phyloP scores from a whole-genome alignment of 2,888 invertebrate genomes.

The Cistogaster globosa region DNA sequence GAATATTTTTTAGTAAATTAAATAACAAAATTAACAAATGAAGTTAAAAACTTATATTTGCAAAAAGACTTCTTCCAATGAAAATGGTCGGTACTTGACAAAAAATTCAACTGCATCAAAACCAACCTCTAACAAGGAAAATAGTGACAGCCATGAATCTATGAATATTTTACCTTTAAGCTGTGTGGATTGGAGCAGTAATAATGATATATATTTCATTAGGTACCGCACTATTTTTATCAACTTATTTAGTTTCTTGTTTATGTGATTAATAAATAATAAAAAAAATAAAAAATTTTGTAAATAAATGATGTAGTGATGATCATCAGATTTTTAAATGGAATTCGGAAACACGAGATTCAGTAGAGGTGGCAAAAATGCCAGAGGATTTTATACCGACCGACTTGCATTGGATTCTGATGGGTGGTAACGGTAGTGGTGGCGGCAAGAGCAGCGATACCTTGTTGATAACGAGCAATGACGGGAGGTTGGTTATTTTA shows the following conservation, averaged over 20 bases:
- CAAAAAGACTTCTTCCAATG: slow-evolving; percentile 87
- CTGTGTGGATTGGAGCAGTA: slow-evolving; percentile 96
- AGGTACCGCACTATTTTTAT: slow-evolving; percentile 84
- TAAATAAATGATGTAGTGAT: slow-evolving; percentile 86
- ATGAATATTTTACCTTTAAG: slow-evolving; percentile 87
- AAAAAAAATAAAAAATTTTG: too few relatives aligned
- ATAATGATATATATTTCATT: slow-evolving; percentile 96
- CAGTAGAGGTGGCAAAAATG: slow-evolving; percentile 90
- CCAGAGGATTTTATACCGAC: slow-evolving; percentile 93
- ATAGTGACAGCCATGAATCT: slow-evolving; percentile 70
- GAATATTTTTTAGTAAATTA: not conserved
- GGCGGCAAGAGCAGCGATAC: slow-evolving; percentile 86
- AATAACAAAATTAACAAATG: slow-evolving; percentile 84
- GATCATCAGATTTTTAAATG: slow-evolving; percentile 95
- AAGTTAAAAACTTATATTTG: slow-evolving; percentile 91
- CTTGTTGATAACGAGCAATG: slow-evolving; percentile 92
- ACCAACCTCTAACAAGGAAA: slow-evolving; percentile 32
- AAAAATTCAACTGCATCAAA: slow-evolving; percentile 40
- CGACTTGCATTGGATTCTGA: slow-evolving; percentile 92
- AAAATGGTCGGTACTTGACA: slow-evolving; percentile 62
- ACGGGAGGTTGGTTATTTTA: slow-evolving; percentile 95
- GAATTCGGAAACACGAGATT: slow-evolving; percentile 92
- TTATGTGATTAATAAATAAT: too few relatives aligned
- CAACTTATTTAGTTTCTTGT: not conserved
- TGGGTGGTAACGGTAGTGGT: slow-evolving; percentile 81